These are phyloP conservation scores for Rhineura floridana DNA, from an alignment of 2,113 vertebrate genomes.

Conservation along the genomic window DNA sequence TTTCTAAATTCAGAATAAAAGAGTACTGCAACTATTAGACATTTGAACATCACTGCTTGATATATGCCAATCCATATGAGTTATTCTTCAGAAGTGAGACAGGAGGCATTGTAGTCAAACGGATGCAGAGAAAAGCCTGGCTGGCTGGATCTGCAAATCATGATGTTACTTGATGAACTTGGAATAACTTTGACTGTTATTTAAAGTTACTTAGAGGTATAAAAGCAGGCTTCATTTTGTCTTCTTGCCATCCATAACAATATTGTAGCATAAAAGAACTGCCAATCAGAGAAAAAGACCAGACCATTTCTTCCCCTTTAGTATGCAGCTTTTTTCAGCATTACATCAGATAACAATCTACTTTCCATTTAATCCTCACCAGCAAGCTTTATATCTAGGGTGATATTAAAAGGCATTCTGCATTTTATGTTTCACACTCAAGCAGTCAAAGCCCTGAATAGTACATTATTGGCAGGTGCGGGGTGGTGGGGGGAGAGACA, in stretches of 20 bases:
- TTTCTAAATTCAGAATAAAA: neutral
- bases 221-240: slow-evolving; percentile 37
- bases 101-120: neutral
- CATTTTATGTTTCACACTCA: neutral
- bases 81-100: neutral
- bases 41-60: neutral
- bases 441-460: neutral
- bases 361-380: slow-evolving; percentile 26
- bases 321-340: neutral
- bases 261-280: slow-evolving; percentile 44
- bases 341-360: slow-evolving; percentile 35
- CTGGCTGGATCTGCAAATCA: neutral
- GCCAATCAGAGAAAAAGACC: slow-evolving; percentile 34
- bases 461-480: neutral
- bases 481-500: neutral
- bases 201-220: slow-evolving; percentile 21
- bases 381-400: slow-evolving; percentile 8
- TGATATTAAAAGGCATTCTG: slow-evolving; percentile 10
- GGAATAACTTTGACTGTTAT: slow-evolving; percentile 39
- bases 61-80: neutral
- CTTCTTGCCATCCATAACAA: slow-evolving; percentile 29
- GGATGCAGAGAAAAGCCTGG: neutral
- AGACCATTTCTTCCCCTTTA: slow-evolving; percentile 23
- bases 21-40: neutral
- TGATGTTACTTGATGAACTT: slow-evolving; percentile 7